Percentiles rank a stretch among this genome's conserved stretches.
These are phyloP conservation scores for Heliothis subflexa DNA, from an alignment of 1,140 invertebrate species.

Conservation along the genomic window DNA sequence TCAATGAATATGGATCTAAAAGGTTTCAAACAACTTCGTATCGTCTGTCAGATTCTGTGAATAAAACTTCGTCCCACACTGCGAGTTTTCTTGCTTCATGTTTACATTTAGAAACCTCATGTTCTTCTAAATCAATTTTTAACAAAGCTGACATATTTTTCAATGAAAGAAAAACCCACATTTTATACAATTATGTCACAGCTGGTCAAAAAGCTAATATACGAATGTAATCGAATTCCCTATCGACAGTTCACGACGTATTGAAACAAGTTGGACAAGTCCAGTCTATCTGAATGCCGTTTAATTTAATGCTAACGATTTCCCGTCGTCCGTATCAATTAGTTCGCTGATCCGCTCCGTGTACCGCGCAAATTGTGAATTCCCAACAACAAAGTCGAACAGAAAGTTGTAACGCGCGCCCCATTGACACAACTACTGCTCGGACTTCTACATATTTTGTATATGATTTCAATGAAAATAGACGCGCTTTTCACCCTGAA, in stretches of 20 bases:
- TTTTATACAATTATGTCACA: no score
- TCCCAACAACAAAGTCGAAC: slow-evolving; percentile 32
- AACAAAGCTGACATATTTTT: no score
- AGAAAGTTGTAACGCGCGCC: slow-evolving; percentile 21
- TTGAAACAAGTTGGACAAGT: slow-evolving; percentile 17
- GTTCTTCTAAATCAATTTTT: no score
- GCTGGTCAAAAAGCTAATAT: no score
- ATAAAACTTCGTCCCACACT: background rate
- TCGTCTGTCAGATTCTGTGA: no score
- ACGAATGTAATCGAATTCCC: background rate
- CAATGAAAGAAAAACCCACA: no score
- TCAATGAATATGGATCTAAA: background rate
- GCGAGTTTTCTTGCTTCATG: background rate
- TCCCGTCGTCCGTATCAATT: slow-evolving; percentile 35
- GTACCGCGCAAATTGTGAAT: slow-evolving; percentile 34
- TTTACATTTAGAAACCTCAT: no score
- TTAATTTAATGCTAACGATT: slow-evolving; percentile 38
- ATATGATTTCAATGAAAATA: slow-evolving; percentile 34
- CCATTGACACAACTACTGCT: slow-evolving; percentile 24
- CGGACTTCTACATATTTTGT: slow-evolving; percentile 19
- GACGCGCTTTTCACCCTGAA: slow-evolving; percentile 23
- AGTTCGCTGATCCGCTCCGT: slow-evolving; percentile 31
- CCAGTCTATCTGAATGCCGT: slow-evolving; percentile 12
- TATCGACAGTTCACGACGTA: background rate
- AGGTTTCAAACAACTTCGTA: background rate